Conservation (phyloP, 2,797 vertebrate species). For the Esox lucius region DNA sequence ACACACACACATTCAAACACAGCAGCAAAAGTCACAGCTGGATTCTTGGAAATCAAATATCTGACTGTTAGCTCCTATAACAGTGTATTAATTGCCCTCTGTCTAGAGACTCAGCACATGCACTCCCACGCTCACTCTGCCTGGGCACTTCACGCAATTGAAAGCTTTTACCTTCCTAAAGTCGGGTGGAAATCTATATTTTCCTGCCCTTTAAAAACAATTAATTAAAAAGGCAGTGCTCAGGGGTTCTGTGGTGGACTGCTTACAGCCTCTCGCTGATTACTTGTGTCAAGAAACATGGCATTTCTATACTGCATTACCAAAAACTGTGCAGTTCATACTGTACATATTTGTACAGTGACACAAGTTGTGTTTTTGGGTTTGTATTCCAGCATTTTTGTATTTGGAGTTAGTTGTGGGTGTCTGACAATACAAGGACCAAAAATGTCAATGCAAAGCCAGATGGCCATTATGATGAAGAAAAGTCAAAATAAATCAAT, state of each 20-base stretch:
- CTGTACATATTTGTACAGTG: no score
- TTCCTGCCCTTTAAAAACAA: constrained; percentile 58
- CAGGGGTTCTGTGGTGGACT: constrained; percentile 13
- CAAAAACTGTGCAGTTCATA: no score
- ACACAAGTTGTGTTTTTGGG: no score
- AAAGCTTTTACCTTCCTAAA: constrained; percentile 49
- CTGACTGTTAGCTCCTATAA: background rate
- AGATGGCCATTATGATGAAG: no score
- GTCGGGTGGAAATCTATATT: constrained; percentile 47
- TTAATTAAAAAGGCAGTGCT: constrained; percentile 42
- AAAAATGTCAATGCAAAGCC: no score
- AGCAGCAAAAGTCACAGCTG: no score
- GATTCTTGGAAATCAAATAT: no score
- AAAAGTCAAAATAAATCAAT: no score
- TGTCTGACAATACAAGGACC: no score
- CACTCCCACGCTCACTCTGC: constrained; percentile 24
- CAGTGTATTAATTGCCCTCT: constrained; percentile 31
- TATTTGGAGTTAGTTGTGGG: no score
- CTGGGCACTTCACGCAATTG: constrained; percentile 32
- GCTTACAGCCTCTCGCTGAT: constrained; percentile 28
- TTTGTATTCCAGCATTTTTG: no score
- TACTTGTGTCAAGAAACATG: constrained; percentile 25
- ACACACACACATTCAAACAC: background rate
- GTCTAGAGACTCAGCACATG: constrained; percentile 12
- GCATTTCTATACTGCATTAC: background rate